Conservation (phyloP, 2,888 invertebrate species). For the Colostygia pectinataria region DNA sequence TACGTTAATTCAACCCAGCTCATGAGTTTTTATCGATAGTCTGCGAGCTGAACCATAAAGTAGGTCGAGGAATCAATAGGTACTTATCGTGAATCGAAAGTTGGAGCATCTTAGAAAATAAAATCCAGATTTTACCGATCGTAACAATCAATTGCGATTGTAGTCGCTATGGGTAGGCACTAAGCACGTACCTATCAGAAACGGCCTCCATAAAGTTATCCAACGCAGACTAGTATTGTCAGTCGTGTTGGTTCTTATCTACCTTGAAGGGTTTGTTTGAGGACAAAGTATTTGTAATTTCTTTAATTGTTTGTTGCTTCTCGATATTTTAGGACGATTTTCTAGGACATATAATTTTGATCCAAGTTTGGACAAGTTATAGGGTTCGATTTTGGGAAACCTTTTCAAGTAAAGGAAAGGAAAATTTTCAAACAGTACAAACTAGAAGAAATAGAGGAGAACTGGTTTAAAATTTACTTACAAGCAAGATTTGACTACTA, state of each 20-base stretch:
- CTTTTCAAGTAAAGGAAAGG: too few species aligned
- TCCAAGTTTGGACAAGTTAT: too few species aligned
- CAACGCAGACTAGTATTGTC: constrained; percentile 7
- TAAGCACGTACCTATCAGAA: constrained; percentile 1
- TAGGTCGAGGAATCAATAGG: background rate
- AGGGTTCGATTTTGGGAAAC: too few species aligned
- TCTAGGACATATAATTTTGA: too few species aligned
- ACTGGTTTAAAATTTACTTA: too few species aligned
- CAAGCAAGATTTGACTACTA: too few species aligned
- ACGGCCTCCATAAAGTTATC: constrained; percentile 11
- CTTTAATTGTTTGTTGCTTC: background rate
- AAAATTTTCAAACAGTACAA: too few species aligned
- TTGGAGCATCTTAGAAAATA: background rate
- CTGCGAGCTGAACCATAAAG: background rate
- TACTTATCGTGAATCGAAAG: background rate
- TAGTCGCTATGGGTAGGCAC: background rate
- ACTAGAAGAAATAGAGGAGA: too few species aligned
- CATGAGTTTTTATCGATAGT: too few species aligned
- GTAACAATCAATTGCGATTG: constrained; percentile 9
- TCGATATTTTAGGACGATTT: too few species aligned
- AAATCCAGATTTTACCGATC: constrained; percentile 1
- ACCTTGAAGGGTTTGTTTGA: background rate
- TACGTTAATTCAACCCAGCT: too few species aligned
- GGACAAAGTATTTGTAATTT: background rate
- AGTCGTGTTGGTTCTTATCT: background rate